Base-by-base conservation (phyloP, 2,113 vertebrate genomes). In the Oxygymnocypris stewartii region DNA sequence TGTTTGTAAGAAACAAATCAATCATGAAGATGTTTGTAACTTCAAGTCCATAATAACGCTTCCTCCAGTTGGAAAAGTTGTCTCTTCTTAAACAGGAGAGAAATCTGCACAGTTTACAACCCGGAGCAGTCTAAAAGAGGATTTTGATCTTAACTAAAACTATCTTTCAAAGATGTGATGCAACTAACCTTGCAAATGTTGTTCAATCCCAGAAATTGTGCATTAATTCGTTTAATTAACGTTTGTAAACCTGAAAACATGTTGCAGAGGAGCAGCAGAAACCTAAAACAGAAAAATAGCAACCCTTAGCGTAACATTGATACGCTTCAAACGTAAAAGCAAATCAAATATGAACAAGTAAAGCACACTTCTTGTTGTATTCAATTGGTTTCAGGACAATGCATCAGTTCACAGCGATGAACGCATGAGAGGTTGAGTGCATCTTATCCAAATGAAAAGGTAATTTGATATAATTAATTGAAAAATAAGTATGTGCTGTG, bases 401-500 rank as follows among this genome's bases (percentile, higher is more conserved):
- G 4, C 35, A 23, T 73, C 67, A 1, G 25, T 25, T 79, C 47
- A 35, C 28, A 57, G 78, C 16, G 16, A 40, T 61, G 54, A 13
- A 61, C 47, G 79, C 14, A 6, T 11, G 79, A 76, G 10, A 65
- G 59, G 57, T 20, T 63, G 57, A 80, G 78, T 79, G 78, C 51
- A 79, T 59, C 20, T 59, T 9, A 65, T 31, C 25, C 23, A 42
- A 67, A 67, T 25, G 20, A 11, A 82, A 65, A 81, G 37, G 14
- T 47, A 67, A 63, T 61, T 57, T 42, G 6, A 18, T 10, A 13
- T 80, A 63, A 82, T 82, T 25, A 47, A 65, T 44, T 63, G 79
- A 76, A 37, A 28, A 82, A 47, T 44, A 65, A 18, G n/a, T 18
- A 18, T 47, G 37, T 79, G 54, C 13, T 28, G n/a, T 65, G 59